Evolutionary conservation across 2,797 vertebrate genomes (phyloP), one percentile per base, ranked within the genome.

Genomic region (Cercopithecus petaurista): DNA sequence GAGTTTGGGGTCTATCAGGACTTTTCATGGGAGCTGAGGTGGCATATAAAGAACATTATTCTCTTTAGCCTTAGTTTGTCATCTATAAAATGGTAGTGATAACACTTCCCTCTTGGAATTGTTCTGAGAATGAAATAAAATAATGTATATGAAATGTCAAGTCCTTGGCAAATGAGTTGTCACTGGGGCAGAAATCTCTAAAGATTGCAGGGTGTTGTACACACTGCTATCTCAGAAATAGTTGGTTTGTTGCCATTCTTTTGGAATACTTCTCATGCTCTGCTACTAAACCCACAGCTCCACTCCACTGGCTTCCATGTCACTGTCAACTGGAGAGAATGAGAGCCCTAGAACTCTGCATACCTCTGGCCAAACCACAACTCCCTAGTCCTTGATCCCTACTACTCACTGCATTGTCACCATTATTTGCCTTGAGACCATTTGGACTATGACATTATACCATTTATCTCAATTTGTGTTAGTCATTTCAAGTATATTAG

Each of bases 61-160:
- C 24, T 86, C 79, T 88, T 22, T n/a, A 72, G 26, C 7, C 26
- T 92, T 93, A 39, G 36, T 89, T 90, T 93, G 22, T 64, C 72
- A 33, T 55, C 59, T 93, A 5, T 85, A 52, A 79, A 96, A 75
- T 72, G 17, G 19, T 80, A 30, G 73, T 52, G 22, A 43, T 55
- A 87, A 76, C 88, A 43, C 48, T 76, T 94, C n/a, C 46, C 70
- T 93, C 46, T 77, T 73, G 41, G 55, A n/a, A 55, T 82, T 85
- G 28, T 94, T 94, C 10, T 55, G 21, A 90, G 52, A 90, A 86
- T 93, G 50, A 93, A 96, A 84, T 82, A 93, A 52, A 93, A 59
- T 43, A 41, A 30, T 43, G n/a, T 90, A 24, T 76, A 4, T 52
- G 46, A 95, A 70, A 77, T 81, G 61, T 28, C 43, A 93, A 36